Evolutionary conservation across 2,888 invertebrate genomes (phyloP).

Genomic region (Dyspetes luteomarginatus): DNA sequence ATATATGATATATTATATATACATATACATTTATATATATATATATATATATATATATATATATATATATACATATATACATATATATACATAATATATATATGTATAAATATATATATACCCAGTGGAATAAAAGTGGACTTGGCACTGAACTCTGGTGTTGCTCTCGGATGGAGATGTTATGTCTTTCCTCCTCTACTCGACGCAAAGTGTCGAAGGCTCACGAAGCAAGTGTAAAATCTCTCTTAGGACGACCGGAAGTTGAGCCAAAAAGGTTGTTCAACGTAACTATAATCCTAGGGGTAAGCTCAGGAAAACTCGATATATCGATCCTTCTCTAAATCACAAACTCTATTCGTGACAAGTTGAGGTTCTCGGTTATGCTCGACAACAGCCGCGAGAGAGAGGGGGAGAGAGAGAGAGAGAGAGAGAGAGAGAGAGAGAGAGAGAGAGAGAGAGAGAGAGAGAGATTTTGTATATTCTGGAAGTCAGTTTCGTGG

Average conservation of each 20-base stretch:
- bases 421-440: too few species aligned
- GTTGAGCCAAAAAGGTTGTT: not conserved
- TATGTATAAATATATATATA: not conserved
- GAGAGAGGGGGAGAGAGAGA: too few species aligned
- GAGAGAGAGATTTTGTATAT: not conserved
- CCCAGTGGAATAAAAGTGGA: constrained; percentile 11
- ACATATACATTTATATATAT: not conserved
- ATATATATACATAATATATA: not conserved
- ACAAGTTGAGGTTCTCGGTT: not conserved
- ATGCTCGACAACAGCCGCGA: too few species aligned
- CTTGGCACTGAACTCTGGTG: constrained; percentile 19
- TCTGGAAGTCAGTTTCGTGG: not conserved
- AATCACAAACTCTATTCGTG: not conserved
- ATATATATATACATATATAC: constrained; percentile 32
- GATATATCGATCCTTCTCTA: not conserved
- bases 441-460: too few species aligned
- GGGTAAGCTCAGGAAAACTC: not conserved
- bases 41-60: not conserved
- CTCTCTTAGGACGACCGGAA: not conserved
- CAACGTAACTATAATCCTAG: not conserved
- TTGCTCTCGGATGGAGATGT: constrained; percentile 44
- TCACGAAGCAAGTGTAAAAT: not conserved
- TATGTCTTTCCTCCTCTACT: constrained; percentile 33
- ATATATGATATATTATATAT: not conserved
- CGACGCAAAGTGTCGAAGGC: not conserved